These are phyloP conservation scores for Cotesia vestalis DNA, from an alignment of 1,140 invertebrate species.

Conservation along the genomic window DNA sequence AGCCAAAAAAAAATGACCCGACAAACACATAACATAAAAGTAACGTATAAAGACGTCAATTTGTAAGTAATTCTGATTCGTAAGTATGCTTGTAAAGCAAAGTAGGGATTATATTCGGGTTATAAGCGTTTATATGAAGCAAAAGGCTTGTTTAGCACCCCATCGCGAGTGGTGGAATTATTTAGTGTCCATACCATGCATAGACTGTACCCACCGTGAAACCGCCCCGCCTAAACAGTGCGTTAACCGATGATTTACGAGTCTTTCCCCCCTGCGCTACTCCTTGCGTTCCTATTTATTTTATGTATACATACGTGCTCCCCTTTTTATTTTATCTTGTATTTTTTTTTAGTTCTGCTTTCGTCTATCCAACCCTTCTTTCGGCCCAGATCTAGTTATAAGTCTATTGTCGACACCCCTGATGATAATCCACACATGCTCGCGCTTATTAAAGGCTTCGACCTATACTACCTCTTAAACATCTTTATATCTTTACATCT, in stretches of 20 bases:
- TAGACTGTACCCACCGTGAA: constrained; percentile 65
- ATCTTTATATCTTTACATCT: not conserved
- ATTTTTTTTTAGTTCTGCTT: constrained; percentile 8
- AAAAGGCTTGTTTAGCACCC: constrained; percentile 42
- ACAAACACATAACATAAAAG: not conserved
- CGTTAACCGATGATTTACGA: constrained; percentile 66
- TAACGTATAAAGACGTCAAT: constrained; percentile 50
- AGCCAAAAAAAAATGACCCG: constrained; percentile 3
- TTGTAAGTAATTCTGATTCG: constrained; percentile 46
- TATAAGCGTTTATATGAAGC: constrained; percentile 23
- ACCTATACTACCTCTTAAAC: not conserved
- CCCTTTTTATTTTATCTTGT: constrained; percentile 22
- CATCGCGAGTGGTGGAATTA: constrained; percentile 61
- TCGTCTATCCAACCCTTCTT: constrained; percentile 47
- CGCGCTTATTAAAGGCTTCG: constrained; percentile 46
- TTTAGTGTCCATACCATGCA: constrained; percentile 60
- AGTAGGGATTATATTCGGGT: constrained; percentile 22
- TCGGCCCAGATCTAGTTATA: constrained; percentile 54
- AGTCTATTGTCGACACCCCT: constrained; percentile 48
- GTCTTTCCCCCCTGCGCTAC: constrained; percentile 25
- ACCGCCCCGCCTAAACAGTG: constrained; percentile 66
- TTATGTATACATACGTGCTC: constrained; percentile 14
- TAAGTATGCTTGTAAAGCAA: not conserved
- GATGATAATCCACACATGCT: constrained; percentile 49
- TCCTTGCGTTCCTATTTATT: constrained; percentile 16